These are phyloP conservation scores for Autographa pulchrina DNA, from an alignment of 2,888 invertebrate species.

Conservation along the genomic window DNA sequence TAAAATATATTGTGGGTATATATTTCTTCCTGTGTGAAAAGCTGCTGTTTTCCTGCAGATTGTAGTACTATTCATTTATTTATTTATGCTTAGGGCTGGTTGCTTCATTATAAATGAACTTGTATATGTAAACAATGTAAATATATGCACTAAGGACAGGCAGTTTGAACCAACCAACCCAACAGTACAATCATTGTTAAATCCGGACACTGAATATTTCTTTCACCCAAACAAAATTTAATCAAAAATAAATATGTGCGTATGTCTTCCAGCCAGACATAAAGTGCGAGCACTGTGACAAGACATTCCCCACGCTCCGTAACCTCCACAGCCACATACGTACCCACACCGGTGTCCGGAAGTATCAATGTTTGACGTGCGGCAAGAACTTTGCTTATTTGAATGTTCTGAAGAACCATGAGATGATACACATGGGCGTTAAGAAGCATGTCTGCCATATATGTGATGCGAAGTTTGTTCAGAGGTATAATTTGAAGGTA, in stretches of 20 bases:
- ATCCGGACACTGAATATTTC: neutral
- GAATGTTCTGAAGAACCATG: conserved; percentile 92
- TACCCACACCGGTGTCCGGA: conserved; percentile 89
- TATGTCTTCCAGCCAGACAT: conserved; percentile 81
- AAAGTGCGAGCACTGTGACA: conserved; percentile 83
- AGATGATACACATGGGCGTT: conserved; percentile 91
- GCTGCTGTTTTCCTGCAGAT: no score
- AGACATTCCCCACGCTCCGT: conserved; percentile 88
- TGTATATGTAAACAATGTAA: no score
- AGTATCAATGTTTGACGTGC: conserved; percentile 90
- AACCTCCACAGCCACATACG: conserved; percentile 90
- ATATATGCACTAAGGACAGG: neutral
- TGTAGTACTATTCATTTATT: no score
- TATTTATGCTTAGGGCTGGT: no score
- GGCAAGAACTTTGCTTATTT: conserved; percentile 91
- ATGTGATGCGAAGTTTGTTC: conserved; percentile 90
- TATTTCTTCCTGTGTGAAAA: no score
- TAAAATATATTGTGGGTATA: no score
- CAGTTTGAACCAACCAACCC: neutral
- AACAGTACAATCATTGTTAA: conserved; percentile 1
- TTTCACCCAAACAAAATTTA: neutral
- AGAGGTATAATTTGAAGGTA: conserved; percentile 85
- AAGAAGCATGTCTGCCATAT: conserved; percentile 92
- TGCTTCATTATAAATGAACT: no score
- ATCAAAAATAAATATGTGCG: neutral